phyloP scores from a whole-genome alignment of 2,797 vertebrate species.

The Chloroceryle inda region DNA sequence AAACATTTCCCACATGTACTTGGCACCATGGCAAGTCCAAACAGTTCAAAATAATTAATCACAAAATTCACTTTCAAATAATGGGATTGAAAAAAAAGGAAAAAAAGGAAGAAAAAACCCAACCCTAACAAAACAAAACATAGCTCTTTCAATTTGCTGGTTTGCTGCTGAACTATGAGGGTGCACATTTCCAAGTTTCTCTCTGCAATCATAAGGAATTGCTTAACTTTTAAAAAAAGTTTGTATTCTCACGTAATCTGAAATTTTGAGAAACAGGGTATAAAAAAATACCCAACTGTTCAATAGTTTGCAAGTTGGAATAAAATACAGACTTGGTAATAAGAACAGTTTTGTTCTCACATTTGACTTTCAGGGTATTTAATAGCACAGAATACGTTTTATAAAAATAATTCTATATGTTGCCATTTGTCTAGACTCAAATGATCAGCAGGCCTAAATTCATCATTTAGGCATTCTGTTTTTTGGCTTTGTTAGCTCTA shows the following conservation, averaged over 20 bases:
- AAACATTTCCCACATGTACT: background rate
- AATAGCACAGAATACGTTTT: background rate
- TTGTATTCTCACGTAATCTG: background rate
- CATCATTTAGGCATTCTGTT: background rate
- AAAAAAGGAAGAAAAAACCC: background rate
- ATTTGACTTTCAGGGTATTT: background rate
- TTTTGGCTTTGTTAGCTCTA: background rate
- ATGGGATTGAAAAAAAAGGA: background rate
- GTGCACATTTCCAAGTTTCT: background rate
- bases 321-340: background rate
- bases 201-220: background rate
- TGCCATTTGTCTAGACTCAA: background rate
- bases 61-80: background rate
- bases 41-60: background rate
- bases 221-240: background rate
- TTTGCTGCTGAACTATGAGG: background rate
- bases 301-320: background rate
- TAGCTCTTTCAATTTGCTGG: background rate
- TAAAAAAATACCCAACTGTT: background rate
- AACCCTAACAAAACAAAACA: background rate
- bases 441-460: background rate
- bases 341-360: background rate
- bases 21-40: background rate
- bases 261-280: background rate
- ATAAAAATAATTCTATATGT: background rate